Base-by-base conservation (phyloP, 2,113 vertebrate genomes). In the Tympanuchus pallidicinctus region DNA sequence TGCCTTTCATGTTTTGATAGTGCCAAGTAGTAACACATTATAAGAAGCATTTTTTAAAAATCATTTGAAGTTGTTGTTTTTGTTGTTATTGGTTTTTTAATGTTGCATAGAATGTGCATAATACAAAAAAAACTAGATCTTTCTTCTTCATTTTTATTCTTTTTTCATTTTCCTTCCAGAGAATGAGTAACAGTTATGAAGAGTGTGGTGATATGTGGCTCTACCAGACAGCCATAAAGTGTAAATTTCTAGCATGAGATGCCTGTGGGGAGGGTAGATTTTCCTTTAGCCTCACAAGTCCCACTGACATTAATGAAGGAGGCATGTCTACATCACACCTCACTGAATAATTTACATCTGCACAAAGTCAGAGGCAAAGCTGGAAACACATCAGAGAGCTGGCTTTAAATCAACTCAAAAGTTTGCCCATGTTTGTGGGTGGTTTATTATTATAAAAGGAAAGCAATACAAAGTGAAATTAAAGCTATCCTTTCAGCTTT, bases 281-380 rank as follows among this genome's bases (percentile, higher is more conserved):
- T 95, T 92, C 79, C 89, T 95, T 91, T 65, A 89, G 65, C 60
- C 65, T 95, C 90, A 88, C 78, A 89, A 94, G 95, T 91, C 90
- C 65, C 43, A 60, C 86, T 92, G 88, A 93, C 20, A 2, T 94
- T 96, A 95, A 96, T 93, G 92, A 96, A 93, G 85, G 73, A 96
- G 79, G 95, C 86, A 90, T 88, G 92, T 91, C 93, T 92, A 43
- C 84, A 94, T 64, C 86, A 92, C 91, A 87, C 87, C 36, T 96
- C 16, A 1, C 74, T 89, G 90, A 95, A 95, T 95, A 96, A 96
- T 96, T 96, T 95, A 96, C 89, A 85, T 93, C 85, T 94, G 93
- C 81, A 79, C 52, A 77, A 82, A 94, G 92, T 93, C 80, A 94
- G 81, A 92, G 71, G 86, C 92, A 90, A 86, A 93, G 69, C 86